phyloP scores from a whole-genome alignment of 2,113 vertebrate species.

The Lagopus leucura region DNA sequence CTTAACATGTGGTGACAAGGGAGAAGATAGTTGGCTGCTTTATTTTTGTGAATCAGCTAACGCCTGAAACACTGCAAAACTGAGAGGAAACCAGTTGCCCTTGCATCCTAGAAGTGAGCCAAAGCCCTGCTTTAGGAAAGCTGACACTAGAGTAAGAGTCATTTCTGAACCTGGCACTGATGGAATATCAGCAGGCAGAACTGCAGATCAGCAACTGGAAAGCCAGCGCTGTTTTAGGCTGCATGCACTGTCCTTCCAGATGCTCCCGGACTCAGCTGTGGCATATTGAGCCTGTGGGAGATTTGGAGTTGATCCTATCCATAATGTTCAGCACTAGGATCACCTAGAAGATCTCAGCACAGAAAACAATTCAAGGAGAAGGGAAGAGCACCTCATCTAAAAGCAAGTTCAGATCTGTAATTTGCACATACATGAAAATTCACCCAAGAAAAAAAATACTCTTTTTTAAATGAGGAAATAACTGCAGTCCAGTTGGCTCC shows the following conservation, averaged over 20 bases:
- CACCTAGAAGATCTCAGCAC: background rate
- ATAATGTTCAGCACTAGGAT: background rate
- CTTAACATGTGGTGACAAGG: background rate
- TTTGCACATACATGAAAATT: background rate
- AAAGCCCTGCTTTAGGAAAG: background rate
- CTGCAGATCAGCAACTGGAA: background rate
- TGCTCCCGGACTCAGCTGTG: background rate
- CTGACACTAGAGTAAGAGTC: background rate
- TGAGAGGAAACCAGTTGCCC: background rate
- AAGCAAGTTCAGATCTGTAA: background rate
- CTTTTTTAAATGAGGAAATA: background rate
- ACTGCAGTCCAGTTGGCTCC: background rate
- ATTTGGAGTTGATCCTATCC: background rate
- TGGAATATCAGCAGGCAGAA: background rate
- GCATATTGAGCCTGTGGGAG: background rate
- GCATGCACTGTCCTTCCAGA: background rate
- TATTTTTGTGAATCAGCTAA: background rate
- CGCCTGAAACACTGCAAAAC: background rate
- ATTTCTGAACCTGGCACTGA: background rate
- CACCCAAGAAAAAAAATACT: background rate
- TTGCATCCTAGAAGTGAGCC: background rate
- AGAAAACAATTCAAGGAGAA: background rate
- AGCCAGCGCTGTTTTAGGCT: background rate
- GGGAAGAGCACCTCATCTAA: background rate
- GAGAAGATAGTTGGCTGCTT: background rate